Conservation (phyloP, 1,140 invertebrate species). For the Lethrus apterus region DNA sequence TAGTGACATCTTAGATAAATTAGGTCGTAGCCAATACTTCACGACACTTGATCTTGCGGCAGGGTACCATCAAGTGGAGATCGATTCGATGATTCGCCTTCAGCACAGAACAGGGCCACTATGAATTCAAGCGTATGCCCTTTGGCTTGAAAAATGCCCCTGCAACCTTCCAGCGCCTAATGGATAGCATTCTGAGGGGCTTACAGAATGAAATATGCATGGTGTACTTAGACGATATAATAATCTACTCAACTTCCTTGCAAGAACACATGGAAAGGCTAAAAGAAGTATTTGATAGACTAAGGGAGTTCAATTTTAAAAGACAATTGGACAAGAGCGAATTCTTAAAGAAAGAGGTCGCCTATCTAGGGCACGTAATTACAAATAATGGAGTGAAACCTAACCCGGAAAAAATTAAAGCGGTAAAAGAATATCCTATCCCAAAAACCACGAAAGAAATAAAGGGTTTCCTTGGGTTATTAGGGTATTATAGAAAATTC, state of each 20-base stretch:
- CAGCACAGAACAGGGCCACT: constrained; percentile 26
- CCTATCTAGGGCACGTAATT: constrained; percentile 36
- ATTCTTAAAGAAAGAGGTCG: too few relatives aligned
- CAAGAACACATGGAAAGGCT: too few relatives aligned
- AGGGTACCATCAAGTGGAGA: background rate
- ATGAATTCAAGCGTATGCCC: constrained; percentile 31
- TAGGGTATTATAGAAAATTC: constrained; percentile 17
- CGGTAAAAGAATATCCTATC: constrained; percentile 36
- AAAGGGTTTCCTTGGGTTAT: constrained; percentile 22
- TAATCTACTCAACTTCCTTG: constrained; percentile 33
- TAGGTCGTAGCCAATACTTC: background rate
- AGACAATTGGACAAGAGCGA: constrained; percentile 30
- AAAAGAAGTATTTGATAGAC: constrained; percentile 31
- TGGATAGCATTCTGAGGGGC: too few relatives aligned
- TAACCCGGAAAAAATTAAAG: constrained; percentile 38
- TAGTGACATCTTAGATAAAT: background rate
- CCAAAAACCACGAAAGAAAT: constrained; percentile 39
- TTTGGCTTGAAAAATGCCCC: too few relatives aligned
- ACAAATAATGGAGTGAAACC: constrained; percentile 37
- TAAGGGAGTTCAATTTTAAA: constrained; percentile 20
- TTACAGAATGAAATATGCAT: constrained; percentile 35
- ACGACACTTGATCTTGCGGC: background rate
- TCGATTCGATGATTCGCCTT: background rate
- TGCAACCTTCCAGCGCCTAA: constrained; percentile 39
- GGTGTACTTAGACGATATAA: constrained; percentile 41